These are phyloP conservation scores for Pterocles orientalis DNA, from an alignment of 2,113 vertebrate genomes.

Conservation along the genomic window DNA sequence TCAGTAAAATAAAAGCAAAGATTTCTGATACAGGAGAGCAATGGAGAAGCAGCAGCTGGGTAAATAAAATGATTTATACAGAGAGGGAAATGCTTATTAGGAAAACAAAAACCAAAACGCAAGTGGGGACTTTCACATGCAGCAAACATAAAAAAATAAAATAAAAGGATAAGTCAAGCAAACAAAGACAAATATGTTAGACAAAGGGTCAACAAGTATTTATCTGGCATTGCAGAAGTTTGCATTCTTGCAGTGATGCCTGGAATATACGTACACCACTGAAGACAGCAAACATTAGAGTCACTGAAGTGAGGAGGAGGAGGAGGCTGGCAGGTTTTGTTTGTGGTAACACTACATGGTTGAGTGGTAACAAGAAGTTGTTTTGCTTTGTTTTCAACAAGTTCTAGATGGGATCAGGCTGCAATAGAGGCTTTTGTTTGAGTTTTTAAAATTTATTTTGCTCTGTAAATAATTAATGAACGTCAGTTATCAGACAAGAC, in stretches of 20 bases:
- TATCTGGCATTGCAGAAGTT: constrained; percentile 62
- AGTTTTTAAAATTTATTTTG: constrained; percentile 60
- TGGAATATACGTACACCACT: constrained; percentile 43
- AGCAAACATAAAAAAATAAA: constrained; percentile 61
- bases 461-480: constrained; percentile 77
- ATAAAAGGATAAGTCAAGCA: constrained; percentile 45
- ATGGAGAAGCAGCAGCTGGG: constrained; percentile 23
- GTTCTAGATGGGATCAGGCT: constrained; percentile 95
- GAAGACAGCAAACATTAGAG: constrained; percentile 62
- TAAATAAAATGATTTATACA: neutral
- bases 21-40: neutral
- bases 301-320: constrained; percentile 64
- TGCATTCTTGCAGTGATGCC: constrained; percentile 65
- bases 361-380: constrained; percentile 66
- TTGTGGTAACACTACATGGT: constrained; percentile 69
- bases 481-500: constrained; percentile 94
- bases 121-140: constrained; percentile 75
- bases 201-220: constrained; percentile 66
- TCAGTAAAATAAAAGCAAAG: constrained; percentile 45
- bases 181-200: constrained; percentile 75
- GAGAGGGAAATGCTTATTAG: constrained; percentile 9
- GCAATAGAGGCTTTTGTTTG: constrained; percentile 96
- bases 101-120: constrained; percentile 51
- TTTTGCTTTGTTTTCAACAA: constrained; percentile 68
- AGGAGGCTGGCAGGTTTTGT: constrained; percentile 68